Conservation (phyloP, 2,113 vertebrate genomes). For the Rallus limicola region DNA sequence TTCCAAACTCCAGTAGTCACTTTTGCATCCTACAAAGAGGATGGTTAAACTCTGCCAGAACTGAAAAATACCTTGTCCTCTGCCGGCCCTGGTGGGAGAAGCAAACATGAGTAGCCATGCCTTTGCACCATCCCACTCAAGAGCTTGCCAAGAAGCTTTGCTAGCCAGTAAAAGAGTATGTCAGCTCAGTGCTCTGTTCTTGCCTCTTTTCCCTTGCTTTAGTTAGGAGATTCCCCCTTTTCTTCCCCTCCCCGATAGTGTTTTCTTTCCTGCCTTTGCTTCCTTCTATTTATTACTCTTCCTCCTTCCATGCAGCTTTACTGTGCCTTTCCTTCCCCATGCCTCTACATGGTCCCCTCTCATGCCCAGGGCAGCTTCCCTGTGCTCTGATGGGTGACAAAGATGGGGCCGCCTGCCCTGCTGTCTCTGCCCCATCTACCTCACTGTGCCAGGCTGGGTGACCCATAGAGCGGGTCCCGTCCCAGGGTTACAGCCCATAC, state of each 20-base stretch:
- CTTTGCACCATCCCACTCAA: background rate
- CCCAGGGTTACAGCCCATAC: background rate
- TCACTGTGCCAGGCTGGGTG: background rate
- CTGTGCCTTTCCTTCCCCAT: background rate
- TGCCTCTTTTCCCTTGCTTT: background rate
- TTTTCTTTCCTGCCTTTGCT: background rate
- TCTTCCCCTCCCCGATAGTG: rapidly evolving
- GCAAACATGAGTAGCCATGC: background rate
- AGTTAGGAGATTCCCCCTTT: background rate
- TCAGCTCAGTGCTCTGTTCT: background rate
- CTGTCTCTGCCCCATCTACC: background rate
- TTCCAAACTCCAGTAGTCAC: background rate
- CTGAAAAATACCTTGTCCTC: conserved; percentile 5
- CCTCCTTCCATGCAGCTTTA: background rate
- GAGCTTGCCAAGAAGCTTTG: conserved; percentile 25
- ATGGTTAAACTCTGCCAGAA: conserved; percentile 13
- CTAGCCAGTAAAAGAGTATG: conserved; percentile 1
- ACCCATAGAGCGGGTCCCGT: background rate
- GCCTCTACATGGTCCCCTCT: background rate
- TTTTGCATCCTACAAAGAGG: conserved; percentile 5
- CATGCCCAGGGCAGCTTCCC: background rate
- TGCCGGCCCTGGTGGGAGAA: background rate
- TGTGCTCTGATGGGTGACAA: background rate
- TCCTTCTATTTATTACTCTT: conserved; percentile 31
- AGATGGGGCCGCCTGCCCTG: background rate